These are phyloP conservation scores for silkworm (Bombyx mori) DNA, from an alignment of 1,140 invertebrate species.

Conservation along the genomic window DNA sequence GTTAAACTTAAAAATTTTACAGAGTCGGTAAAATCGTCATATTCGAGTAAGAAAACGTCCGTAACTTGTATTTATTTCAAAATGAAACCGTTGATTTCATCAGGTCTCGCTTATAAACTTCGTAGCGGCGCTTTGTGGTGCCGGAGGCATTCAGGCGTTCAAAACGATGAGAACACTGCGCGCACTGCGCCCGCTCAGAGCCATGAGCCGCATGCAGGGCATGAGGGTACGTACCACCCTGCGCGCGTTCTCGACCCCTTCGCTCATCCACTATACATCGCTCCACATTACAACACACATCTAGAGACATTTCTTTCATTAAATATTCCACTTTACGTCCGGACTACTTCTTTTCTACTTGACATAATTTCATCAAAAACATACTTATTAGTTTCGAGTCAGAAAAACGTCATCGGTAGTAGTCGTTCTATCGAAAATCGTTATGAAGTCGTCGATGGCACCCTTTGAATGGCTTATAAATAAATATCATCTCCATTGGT, in stretches of 20 bases:
- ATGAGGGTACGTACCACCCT: slow-evolving; percentile 90
- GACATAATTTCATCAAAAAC: no score
- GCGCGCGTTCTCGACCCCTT: slow-evolving; percentile 22
- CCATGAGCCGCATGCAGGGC: slow-evolving; percentile 97
- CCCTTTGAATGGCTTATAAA: slow-evolving; percentile 61
- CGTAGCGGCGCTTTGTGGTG: slow-evolving; percentile 92
- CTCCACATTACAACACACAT: slow-evolving; percentile 33
- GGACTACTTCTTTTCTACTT: no score
- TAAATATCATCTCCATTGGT: slow-evolving; percentile 54
- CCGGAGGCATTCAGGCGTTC: slow-evolving; percentile 96
- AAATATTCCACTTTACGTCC: no score
- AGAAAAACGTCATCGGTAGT: slow-evolving; percentile 42
- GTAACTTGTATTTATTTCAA: slow-evolving; percentile 21
- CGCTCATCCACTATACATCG: slow-evolving; percentile 34
- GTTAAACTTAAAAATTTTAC: neutral
- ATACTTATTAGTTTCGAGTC: slow-evolving; percentile 25
- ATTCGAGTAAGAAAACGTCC: neutral
- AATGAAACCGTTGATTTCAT: slow-evolving; percentile 56
- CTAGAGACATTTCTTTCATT: no score
- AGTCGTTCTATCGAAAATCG: slow-evolving; percentile 47
- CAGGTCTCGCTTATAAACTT: slow-evolving; percentile 98
- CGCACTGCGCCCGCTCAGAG: slow-evolving; percentile 93
- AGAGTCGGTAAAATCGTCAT: neutral
- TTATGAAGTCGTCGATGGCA: slow-evolving; percentile 58
- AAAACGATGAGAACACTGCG: slow-evolving; percentile 97